Conservation (phyloP, 2,888 invertebrate species). For the Plebejus anna region DNA sequence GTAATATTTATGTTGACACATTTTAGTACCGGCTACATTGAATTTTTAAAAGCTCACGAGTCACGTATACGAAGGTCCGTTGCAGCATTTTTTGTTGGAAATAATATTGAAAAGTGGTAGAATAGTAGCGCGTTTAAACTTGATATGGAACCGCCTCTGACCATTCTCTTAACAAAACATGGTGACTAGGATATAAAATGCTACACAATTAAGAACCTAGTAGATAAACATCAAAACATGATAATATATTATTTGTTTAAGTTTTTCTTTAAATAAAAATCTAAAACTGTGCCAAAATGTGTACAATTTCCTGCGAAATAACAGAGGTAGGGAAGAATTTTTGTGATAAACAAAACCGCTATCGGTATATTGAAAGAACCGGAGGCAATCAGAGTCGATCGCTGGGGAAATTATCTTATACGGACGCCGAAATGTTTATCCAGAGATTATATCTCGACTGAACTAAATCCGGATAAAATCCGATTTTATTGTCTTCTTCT, state of each 20-base stretch:
- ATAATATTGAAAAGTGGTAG: not conserved
- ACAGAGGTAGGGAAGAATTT: not conserved
- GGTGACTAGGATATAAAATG: no score
- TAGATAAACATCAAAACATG: no score
- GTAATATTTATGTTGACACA: constrained; percentile 14
- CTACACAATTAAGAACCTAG: no score
- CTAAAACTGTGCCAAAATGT: not conserved
- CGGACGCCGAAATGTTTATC: constrained; percentile 18
- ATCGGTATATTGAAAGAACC: constrained; percentile 10
- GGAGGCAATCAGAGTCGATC: constrained; percentile 10
- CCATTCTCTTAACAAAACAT: no score
- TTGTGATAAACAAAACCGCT: constrained; percentile 14
- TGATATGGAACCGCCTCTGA: not conserved
- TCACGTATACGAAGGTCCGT: not conserved
- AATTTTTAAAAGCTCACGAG: not conserved
- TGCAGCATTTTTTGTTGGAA: not conserved
- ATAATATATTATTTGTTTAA: no score
- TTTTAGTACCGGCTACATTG: not conserved
- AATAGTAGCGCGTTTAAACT: not conserved
- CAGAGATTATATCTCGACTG: constrained; percentile 19
- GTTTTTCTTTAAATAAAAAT: not conserved
- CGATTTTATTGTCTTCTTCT: not conserved
- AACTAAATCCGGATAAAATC: constrained; percentile 22
- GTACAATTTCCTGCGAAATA: not conserved
- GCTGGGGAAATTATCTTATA: constrained; percentile 14